Conservation (phyloP, 1,140 invertebrate genomes). For the Aphaenogaster rudis region DNA sequence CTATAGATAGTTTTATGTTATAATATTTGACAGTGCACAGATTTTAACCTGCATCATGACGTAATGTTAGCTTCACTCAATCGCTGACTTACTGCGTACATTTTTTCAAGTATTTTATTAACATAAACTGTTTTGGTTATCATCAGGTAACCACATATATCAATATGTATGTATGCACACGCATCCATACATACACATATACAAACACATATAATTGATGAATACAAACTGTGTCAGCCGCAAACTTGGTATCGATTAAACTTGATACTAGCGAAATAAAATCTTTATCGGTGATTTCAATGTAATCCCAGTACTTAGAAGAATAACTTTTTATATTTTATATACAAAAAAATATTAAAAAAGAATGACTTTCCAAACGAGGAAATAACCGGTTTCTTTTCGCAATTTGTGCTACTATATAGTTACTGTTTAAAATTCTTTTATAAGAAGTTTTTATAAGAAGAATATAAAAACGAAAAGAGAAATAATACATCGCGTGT, state of each 20-base stretch:
- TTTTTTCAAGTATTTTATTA: neutral
- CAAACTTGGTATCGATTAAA: neutral
- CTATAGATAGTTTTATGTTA: neutral
- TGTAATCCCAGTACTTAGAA: neutral
- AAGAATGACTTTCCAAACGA: neutral
- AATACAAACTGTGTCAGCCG: neutral
- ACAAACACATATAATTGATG: neutral
- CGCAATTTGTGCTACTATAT: neutral
- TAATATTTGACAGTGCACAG: neutral
- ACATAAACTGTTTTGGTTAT: neutral
- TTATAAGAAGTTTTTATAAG: neutral
- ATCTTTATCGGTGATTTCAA: neutral
- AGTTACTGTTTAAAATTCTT: neutral
- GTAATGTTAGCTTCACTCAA: neutral
- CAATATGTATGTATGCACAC: neutral
- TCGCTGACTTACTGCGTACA: neutral
- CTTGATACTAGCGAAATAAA: neutral
- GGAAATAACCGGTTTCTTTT: neutral
- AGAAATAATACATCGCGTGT: neutral
- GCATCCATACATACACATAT: neutral
- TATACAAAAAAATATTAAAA: neutral
- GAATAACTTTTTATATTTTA: conserved; percentile 3
- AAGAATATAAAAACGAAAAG: neutral
- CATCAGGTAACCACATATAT: no score
- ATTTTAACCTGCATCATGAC: neutral